Evolutionary conservation across 2,113 vertebrate species (phyloP).

Genomic region (Ochotona princeps): DNA sequence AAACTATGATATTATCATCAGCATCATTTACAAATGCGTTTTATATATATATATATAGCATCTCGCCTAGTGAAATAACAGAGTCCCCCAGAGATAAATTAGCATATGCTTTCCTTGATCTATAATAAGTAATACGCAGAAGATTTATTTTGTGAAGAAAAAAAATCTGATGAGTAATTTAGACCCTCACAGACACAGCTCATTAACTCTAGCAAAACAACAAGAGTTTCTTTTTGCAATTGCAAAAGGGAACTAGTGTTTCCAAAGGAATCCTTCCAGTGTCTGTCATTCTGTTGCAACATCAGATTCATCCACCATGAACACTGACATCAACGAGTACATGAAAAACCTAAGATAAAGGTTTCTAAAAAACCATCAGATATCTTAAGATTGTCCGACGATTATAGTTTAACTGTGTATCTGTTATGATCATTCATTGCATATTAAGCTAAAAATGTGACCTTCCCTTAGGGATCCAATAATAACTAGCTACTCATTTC

Average conservation of each 20-base stretch:
- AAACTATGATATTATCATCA: too few relatives aligned
- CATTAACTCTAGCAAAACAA: conserved; percentile 57
- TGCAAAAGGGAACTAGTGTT: conserved; percentile 87
- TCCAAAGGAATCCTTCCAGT: conserved; percentile 79
- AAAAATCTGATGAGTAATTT: conserved; percentile 89
- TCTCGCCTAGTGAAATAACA: conserved; percentile 91
- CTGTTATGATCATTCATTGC: not conserved
- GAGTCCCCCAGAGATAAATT: conserved; percentile 89
- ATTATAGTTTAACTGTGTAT: not conserved
- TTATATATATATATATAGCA: too few relatives aligned
- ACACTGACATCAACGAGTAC: not conserved
- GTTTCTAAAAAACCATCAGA: not conserved
- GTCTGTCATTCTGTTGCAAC: conserved; percentile 84
- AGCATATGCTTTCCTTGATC: conserved; percentile 79
- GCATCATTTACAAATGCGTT: too few relatives aligned
- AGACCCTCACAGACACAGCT: conserved; percentile 89
- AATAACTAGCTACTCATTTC: not conserved
- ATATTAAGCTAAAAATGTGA: not conserved
- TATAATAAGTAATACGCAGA: conserved; percentile 87
- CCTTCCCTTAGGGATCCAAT: not conserved
- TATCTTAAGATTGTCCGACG: not conserved
- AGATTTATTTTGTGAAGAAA: conserved; percentile 87
- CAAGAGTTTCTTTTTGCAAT: conserved; percentile 89
- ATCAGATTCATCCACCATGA: conserved; percentile 83
- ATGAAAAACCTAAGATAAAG: not conserved